Evolutionary conservation across 2,113 vertebrate genomes (phyloP).

Genomic region (Probosciger aterrimus): DNA sequence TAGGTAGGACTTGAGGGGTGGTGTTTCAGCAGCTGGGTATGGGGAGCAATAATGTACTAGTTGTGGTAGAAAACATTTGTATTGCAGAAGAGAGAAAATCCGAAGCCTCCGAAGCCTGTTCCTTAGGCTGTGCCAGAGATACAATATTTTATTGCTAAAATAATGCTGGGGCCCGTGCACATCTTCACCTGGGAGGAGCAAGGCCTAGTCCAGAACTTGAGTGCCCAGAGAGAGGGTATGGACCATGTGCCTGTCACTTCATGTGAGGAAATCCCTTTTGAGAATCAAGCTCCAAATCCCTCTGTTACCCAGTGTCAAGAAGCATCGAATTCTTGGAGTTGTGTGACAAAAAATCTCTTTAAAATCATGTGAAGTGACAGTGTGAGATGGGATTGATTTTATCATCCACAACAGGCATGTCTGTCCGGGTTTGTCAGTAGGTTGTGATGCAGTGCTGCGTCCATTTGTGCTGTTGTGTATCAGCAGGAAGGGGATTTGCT

Average conservation of each 20-base stretch:
- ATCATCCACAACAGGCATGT: accelerated
- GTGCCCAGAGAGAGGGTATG: neutral
- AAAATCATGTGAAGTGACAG: neutral
- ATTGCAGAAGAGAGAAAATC: neutral
- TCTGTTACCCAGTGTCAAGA: neutral
- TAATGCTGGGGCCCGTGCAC: neutral
- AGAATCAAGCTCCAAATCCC: neutral
- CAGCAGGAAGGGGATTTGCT: neutral
- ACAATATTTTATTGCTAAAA: neutral
- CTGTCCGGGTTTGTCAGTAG: neutral
- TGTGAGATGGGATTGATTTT: neutral
- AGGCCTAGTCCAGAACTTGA: too few species aligned
- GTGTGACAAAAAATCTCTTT: neutral
- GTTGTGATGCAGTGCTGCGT: neutral
- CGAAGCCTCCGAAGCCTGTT: neutral
- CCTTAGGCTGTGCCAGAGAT: neutral
- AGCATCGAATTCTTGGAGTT: neutral
- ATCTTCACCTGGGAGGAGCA: neutral
- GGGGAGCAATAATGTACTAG: neutral
- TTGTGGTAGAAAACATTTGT: neutral
- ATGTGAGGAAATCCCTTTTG: neutral
- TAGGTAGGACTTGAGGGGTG: neutral
- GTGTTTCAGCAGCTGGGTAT: neutral
- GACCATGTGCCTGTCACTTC: accelerated
- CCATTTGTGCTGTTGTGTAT: neutral